Evolutionary conservation across 1,140 invertebrate species (phyloP).

Genomic region (Drosophila varians): DNA sequence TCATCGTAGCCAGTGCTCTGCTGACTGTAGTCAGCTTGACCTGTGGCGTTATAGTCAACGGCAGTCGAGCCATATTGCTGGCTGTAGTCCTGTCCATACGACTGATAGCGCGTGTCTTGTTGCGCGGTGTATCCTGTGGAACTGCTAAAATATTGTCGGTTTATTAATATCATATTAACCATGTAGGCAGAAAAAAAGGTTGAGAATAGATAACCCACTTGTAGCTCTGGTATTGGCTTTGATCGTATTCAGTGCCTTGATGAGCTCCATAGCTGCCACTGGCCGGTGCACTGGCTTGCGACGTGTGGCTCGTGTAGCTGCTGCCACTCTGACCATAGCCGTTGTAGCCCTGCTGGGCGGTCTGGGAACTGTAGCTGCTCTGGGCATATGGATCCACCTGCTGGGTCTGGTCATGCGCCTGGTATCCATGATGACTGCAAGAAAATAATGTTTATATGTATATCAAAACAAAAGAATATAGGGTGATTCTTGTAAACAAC

Average conservation of each 20-base stretch:
- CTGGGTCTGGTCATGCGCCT: conserved; percentile 76
- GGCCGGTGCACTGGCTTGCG: conserved; percentile 59
- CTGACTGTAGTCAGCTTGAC: conserved; percentile 78
- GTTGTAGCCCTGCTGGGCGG: conserved; percentile 73
- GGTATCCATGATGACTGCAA: conserved; percentile 74
- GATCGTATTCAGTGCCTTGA: conserved; percentile 73
- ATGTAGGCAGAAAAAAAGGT: not conserved
- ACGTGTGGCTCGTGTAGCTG: conserved; percentile 62
- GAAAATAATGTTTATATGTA: not conserved
- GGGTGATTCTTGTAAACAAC: not conserved
- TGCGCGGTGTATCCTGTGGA: conserved; percentile 71
- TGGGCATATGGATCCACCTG: conserved; percentile 80
- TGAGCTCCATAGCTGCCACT: conserved; percentile 68
- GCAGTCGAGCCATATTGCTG: conserved; percentile 78
- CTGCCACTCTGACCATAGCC: conserved; percentile 73
- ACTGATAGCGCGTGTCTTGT: conserved; percentile 76
- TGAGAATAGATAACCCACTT: conserved; percentile 50
- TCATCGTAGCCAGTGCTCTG: conserved; percentile 69
- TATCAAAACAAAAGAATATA: conserved; percentile 1
- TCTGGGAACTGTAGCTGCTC: conserved; percentile 61
- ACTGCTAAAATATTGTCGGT: conserved; percentile 33
- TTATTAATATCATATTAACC: not conserved
- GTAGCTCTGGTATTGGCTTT: conserved; percentile 79
- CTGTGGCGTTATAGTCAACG: conserved; percentile 76
- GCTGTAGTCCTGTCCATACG: conserved; percentile 78